phyloP scores from a whole-genome alignment of 2,113 vertebrate genomes.

The Axis porcinus region DNA sequence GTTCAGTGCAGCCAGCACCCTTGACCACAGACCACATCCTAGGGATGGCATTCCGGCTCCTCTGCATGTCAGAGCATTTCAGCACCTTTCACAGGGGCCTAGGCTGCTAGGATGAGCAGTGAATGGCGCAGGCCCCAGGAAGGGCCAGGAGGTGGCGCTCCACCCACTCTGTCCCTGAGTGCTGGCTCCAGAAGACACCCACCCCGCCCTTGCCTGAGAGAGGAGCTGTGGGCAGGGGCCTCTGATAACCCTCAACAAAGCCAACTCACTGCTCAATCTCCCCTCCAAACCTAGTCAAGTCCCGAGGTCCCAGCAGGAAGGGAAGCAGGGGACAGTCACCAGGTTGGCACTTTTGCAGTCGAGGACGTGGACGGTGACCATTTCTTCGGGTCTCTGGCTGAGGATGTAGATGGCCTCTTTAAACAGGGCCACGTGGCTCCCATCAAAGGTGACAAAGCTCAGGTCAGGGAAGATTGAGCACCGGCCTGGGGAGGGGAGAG shows the following conservation, averaged over 20 bases:
- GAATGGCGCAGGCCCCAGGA: background rate
- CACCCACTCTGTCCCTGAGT: rapidly evolving
- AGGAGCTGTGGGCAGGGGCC: background rate
- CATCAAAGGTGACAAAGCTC: constrained; percentile 94
- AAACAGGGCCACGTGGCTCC: constrained; percentile 88
- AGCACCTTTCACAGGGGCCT: background rate
- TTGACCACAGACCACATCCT: background rate
- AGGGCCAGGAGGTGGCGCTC: background rate
- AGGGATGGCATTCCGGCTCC: background rate
- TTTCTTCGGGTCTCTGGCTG: constrained; percentile 88
- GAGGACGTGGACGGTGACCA: constrained; percentile 86
- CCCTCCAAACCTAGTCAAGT: background rate
- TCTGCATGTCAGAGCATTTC: background rate
- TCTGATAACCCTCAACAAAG: background rate
- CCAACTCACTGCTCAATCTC: background rate
- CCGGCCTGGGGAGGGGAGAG: constrained; percentile 82
- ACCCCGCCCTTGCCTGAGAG: background rate
- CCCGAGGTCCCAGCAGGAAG: background rate
- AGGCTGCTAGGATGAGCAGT: background rate
- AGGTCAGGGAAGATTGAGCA: constrained; percentile 96
- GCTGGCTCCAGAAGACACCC: background rate
- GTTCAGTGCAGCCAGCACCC: background rate
- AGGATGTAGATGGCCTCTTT: constrained; percentile 93
- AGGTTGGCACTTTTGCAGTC: constrained; percentile 86
- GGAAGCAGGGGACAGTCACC: constrained; percentile 69